Conservation (phyloP, 2,113 vertebrate species). For the Haliaeetus leucogaster region DNA sequence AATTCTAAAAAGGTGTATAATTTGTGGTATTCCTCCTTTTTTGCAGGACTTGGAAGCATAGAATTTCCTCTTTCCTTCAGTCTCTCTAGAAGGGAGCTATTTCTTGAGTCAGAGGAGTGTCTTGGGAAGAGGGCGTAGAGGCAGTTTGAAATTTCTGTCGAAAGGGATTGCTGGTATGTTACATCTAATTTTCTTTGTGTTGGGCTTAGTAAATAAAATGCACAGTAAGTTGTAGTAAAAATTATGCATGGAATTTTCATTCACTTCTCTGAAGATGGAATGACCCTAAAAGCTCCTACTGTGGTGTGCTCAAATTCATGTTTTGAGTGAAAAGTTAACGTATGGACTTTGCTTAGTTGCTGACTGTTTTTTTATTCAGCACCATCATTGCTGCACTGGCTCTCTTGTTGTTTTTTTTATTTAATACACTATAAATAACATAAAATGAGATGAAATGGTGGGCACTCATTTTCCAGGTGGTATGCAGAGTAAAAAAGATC, state of each 20-base stretch:
- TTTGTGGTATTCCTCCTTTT: background rate
- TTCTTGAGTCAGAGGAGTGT: background rate
- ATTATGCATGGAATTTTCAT: background rate
- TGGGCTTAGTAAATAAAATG: background rate
- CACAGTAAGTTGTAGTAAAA: background rate
- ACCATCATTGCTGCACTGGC: background rate
- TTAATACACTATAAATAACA: background rate
- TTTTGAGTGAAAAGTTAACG: background rate
- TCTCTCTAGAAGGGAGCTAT: background rate
- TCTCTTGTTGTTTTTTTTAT: background rate
- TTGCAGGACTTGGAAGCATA: background rate
- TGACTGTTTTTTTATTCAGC: background rate
- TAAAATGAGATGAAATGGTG: background rate
- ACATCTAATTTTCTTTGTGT: background rate
- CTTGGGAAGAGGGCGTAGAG: background rate
- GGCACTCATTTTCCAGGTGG: background rate
- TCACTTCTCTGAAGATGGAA: background rate
- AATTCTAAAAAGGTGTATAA: accelerated
- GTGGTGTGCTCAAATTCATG: background rate
- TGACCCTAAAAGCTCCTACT: background rate
- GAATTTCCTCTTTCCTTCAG: background rate
- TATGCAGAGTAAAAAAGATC: background rate
- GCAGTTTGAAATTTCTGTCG: background rate
- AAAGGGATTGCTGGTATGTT: background rate
- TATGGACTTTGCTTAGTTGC: background rate